Base-by-base conservation (phyloP, 2,888 invertebrate species). In the Parnassius apollo region DNA sequence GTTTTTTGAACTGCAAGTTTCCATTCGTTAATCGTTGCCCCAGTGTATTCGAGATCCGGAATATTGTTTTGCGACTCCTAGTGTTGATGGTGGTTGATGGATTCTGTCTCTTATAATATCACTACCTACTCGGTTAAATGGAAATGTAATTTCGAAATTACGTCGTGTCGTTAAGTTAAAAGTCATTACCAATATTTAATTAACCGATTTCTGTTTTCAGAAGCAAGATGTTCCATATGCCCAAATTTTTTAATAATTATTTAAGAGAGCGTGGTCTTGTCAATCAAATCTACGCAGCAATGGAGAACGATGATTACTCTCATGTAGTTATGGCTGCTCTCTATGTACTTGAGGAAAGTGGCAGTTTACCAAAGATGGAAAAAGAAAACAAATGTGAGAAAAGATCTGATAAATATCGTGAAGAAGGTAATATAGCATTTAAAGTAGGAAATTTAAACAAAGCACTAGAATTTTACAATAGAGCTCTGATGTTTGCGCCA, bases 401-500 rank as follows among this genome's bases (percentile, higher is more conserved):
- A 0, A 44, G 25, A 12, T 79, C 78, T 1, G 63, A 66, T 22
- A n/a, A n/a, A 2, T 65, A 57, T 4, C 70, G 76, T 11, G 66
- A 64, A 18, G 13, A 57, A 13, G 77, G 78, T 11, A 76, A 76
- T 61, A 12, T 58, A 11, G 67, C 65, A 2, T 72, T 66, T 49
- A 45, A 54, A 42, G 46, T 2, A 3, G 68, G 63, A 10, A 55
- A 65, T 8, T 65, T 65, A 45, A 58, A 65, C 2, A 45, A 59
- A 25, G 71, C 76, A 2, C 42, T 75, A 0, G 10, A 62, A 9
- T 49, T 13, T 10, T 79, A 77, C 57, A 78, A 79, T 51, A 66
- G 65, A 61, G 77, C 78, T 1, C 57, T 78, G 2, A 48, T 70
- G 42, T 68, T 46, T 57, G 78, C 80, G 7, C 78, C 78, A 2